Evolutionary conservation across 2,888 invertebrate species (phyloP).

Genomic region (Syritta pipiens): DNA sequence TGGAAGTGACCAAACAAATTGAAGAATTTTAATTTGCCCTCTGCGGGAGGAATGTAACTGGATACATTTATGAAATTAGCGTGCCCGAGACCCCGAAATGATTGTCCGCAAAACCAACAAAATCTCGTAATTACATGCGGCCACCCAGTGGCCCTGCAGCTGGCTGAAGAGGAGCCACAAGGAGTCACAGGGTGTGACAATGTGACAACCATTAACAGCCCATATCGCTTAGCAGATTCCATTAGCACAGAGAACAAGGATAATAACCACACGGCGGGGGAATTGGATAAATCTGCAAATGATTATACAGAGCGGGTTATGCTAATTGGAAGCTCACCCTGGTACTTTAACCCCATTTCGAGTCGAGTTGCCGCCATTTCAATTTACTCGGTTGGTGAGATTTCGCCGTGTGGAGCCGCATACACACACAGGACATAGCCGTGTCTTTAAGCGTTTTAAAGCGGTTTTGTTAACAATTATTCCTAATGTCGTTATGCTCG

Average conservation of each 20-base stretch:
- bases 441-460: constrained; percentile 66
- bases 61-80: too few relatives aligned
- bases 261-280: constrained; percentile 60
- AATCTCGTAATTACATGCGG: too few relatives aligned
- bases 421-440: constrained; percentile 41
- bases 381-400: constrained; percentile 46
- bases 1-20: constrained; percentile 32
- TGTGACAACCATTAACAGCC: constrained; percentile 62
- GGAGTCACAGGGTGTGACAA: not conserved
- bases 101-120: too few relatives aligned
- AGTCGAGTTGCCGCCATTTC: constrained; percentile 41
- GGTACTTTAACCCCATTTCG: constrained; percentile 66
- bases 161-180: not conserved
- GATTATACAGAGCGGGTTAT: constrained; percentile 65
- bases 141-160: too few relatives aligned
- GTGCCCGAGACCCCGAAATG: too few relatives aligned
- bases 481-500: constrained; percentile 63
- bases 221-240: constrained; percentile 63
- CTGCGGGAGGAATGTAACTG: too few relatives aligned
- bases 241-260: constrained; percentile 54
- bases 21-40: constrained; percentile 29
- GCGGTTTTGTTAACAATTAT: constrained; percentile 69
- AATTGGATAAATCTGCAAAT: constrained; percentile 69
- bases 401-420: not conserved
- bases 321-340: constrained; percentile 62